Evolutionary conservation across 2,113 vertebrate genomes (phyloP).

Genomic region (Hoplias malabaricus): DNA sequence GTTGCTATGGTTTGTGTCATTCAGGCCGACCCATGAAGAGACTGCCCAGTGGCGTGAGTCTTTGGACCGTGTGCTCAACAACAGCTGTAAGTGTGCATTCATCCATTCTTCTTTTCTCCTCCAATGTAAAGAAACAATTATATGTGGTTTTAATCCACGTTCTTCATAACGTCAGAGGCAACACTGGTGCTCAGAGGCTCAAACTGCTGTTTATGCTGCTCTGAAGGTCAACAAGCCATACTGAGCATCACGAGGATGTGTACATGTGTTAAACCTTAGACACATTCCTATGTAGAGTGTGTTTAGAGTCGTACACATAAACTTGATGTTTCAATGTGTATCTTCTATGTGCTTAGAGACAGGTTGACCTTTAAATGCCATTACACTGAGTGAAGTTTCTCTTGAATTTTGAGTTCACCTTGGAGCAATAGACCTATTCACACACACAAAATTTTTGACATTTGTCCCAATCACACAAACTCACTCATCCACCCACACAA

Average conservation of each 20-base stretch:
- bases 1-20: constrained; percentile 18
- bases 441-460: too few species aligned
- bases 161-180: not conserved
- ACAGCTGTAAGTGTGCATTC: constrained; percentile 79
- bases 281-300: constrained; percentile 24
- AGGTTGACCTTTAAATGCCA: constrained; percentile 16
- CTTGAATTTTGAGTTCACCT: not conserved
- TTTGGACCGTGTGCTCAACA: constrained; percentile 87
- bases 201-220: not conserved
- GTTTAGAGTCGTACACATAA: constrained; percentile 28
- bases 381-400: not conserved
- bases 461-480: not conserved
- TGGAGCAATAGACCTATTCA: not conserved
- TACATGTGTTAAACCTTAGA: constrained; percentile 4
- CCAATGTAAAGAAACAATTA: not conserved
- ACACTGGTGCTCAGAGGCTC: not conserved
- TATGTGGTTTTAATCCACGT: not conserved
- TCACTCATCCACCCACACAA: not conserved
- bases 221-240: not conserved
- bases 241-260: constrained; percentile 24
- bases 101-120: not conserved
- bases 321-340: constrained; percentile 10
- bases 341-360: not conserved
- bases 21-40: constrained; percentile 82
- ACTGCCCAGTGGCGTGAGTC: constrained; percentile 87